Conservation (phyloP, 1,140 invertebrate species). For the Vollenhovia emeryi region DNA sequence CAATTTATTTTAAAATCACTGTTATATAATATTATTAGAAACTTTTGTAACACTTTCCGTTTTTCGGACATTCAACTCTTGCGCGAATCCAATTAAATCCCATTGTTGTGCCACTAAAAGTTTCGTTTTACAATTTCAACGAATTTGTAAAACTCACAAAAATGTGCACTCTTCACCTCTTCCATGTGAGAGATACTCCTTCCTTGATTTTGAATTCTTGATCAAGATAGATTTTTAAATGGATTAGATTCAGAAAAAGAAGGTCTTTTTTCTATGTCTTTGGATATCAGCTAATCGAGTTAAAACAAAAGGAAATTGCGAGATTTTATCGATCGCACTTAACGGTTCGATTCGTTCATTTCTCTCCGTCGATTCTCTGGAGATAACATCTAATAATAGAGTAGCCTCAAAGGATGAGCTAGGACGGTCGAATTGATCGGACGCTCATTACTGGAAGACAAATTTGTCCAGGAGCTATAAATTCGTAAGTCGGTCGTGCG, state of each 20-base stretch:
- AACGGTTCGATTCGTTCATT: slow-evolving; percentile 30
- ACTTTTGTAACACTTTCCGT: background rate
- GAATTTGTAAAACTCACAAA: background rate
- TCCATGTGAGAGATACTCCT: background rate
- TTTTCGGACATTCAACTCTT: background rate
- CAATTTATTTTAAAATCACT: background rate
- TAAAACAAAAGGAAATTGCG: background rate
- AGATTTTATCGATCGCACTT: background rate
- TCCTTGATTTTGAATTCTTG: background rate
- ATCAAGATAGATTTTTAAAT: background rate
- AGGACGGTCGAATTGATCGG: slow-evolving; percentile 36
- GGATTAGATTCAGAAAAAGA: background rate
- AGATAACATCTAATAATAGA: slow-evolving; percentile 47
- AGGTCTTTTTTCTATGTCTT: background rate
- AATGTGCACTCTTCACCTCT: background rate
- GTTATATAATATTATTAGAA: background rate
- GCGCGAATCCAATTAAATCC: background rate
- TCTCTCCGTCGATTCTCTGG: background rate
- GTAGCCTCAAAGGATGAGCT: slow-evolving; percentile 35
- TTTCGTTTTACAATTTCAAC: background rate
- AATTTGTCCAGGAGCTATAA: slow-evolving; percentile 57
- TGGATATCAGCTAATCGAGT: background rate
- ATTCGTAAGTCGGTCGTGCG: slow-evolving; percentile 50
- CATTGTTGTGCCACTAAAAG: background rate
- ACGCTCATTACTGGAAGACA: slow-evolving; percentile 50